Base-by-base conservation (phyloP, 2,113 vertebrate species). In the Pitta sordida region DNA sequence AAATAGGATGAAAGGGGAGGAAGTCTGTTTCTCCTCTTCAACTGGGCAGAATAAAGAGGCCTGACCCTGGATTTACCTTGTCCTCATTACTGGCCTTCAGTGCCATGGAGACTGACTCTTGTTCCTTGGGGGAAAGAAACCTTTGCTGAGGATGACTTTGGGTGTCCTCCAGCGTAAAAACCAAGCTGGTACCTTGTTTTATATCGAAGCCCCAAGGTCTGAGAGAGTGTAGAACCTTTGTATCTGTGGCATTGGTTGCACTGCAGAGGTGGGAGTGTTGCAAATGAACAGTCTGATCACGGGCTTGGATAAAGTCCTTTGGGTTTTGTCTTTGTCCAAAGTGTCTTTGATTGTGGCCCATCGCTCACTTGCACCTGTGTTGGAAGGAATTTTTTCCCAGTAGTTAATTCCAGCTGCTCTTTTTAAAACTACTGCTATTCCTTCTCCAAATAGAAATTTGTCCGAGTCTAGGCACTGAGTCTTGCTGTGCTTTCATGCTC, bases 271-370 rank as follows among this genome's bases (percentile, higher is more conserved):
- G 30, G 52, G 58, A 63, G 67, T 0, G 0, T 6, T 60, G 58
- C 27, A n/a, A 44, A 6, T 52, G 52, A 81, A 11, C 26, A 0
- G 5, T 22, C 15, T 67, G 46, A 37, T 37, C 0, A 0, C 3
- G 3, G 51, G 11, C 9, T 75, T 68, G 60, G 17, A 23, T 48
- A 69, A 74, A 37, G 19, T 29, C 49, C 37, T 20, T 73, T 37
- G 13, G 13, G 17, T 49, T 71, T 51, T n/a, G 13, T 82, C 37
- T 82, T 29, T 65, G 43, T 82, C 52, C 58, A 36, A 34, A 79
- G 30, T 6, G 15, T 41, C 30, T 75, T 79, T 64, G 44, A 7
- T 30, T 1, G 0, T 73, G 53, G 68, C 44, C 58, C 2, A 2
- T 80, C 36, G 4, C 48, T 71, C 4, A 1, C 37, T 53, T 49